Evolutionary conservation across 2,113 vertebrate genomes (phyloP).

Genomic region (Calidris pygmaea): DNA sequence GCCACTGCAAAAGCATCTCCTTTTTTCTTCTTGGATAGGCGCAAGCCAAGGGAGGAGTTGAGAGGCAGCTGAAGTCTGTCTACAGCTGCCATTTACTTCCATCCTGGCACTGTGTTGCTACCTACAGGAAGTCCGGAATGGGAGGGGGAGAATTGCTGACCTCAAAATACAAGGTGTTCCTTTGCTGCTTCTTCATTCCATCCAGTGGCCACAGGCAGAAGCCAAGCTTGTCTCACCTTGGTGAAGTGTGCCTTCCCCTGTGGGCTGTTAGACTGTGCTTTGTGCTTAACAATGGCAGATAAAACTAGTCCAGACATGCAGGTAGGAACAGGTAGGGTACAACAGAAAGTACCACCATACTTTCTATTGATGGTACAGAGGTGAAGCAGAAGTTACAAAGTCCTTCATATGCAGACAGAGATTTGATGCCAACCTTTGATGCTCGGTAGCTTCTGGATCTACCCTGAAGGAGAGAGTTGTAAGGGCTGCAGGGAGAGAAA

Average conservation of each 20-base stretch:
- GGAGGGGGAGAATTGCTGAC: not conserved
- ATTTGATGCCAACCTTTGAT: not conserved
- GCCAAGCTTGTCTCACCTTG: not conserved
- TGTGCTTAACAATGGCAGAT: not conserved
- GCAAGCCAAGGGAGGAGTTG: not conserved
- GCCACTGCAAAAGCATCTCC: not conserved
- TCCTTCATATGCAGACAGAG: not conserved
- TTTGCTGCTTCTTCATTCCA: not conserved
- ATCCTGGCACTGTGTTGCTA: not conserved
- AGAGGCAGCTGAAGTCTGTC: not conserved
- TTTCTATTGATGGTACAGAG: not conserved
- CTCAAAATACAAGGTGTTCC: not conserved
- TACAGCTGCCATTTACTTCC: not conserved
- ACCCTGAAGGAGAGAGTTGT: not conserved
- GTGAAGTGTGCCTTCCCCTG: not conserved
- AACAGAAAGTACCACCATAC: too few species aligned
- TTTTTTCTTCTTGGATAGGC: not conserved
- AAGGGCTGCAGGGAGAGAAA: not conserved
- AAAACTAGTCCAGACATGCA: not conserved
- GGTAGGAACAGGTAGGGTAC: not conserved
- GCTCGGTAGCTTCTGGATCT: not conserved
- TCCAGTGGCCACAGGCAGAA: not conserved
- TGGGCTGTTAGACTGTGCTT: not conserved
- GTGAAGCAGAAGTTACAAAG: not conserved
- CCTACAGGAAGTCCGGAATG: not conserved